These are phyloP conservation scores for Dicerorhinus sumatrensis DNA, from an alignment of 2,113 vertebrate genomes.

Conservation along the genomic window DNA sequence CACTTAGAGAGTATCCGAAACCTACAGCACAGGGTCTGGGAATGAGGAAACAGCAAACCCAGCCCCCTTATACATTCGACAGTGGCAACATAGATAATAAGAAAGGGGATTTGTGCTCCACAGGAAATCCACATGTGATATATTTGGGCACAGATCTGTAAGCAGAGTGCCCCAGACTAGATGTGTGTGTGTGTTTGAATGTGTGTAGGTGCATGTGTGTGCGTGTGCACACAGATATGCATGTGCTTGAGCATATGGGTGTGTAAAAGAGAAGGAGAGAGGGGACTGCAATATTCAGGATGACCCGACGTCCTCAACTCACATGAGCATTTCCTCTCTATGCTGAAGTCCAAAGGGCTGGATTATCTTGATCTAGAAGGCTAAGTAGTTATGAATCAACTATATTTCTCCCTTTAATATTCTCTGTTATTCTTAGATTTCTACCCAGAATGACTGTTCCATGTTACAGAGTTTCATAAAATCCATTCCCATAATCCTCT, in stretches of 20 bases:
- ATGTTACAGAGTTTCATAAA: not conserved
- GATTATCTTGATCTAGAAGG: not conserved
- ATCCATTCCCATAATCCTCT: not conserved
- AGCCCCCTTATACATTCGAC: fast-evolving
- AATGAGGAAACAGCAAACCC: not conserved
- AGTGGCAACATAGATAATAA: not conserved
- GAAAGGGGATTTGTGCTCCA: not conserved
- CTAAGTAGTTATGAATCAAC: not conserved
- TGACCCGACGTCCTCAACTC: not conserved
- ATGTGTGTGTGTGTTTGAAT: not conserved
- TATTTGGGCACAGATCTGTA: not conserved
- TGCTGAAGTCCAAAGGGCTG: not conserved
- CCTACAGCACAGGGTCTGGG: too few relatives aligned
- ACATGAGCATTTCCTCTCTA: not conserved
- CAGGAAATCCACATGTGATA: fast-evolving
- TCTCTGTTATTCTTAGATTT: not conserved
- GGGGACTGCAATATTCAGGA: not conserved
- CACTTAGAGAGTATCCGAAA: not conserved
- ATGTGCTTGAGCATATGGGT: not conserved
- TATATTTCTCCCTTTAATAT: not conserved
- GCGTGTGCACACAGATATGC: not conserved
- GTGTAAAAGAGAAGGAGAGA: not conserved
- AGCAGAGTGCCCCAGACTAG: not conserved
- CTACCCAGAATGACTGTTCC: not conserved
- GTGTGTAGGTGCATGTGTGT: not conserved